These are phyloP conservation scores for Thymelicus sylvestris DNA, from an alignment of 2,888 invertebrate species.

Conservation along the genomic window DNA sequence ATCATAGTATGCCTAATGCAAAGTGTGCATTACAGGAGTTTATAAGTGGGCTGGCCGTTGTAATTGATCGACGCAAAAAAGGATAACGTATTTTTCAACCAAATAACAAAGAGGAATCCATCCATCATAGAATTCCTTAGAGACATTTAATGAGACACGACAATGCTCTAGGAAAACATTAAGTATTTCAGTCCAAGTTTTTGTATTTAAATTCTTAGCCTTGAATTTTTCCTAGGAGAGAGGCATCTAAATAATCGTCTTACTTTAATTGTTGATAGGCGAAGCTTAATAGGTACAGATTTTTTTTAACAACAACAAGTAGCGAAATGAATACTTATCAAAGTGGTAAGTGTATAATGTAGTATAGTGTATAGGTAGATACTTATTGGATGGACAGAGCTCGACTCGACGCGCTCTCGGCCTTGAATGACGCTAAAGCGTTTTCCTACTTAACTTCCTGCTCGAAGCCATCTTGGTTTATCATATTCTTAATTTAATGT, in stretches of 20 bases:
- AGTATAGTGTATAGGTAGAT: constrained; percentile 19
- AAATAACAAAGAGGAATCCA: constrained; percentile 38
- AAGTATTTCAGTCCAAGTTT: not conserved
- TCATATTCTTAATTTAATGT: too few species aligned
- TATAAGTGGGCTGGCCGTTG: constrained; percentile 68
- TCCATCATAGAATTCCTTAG: constrained; percentile 37
- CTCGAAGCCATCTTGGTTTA: constrained; percentile 73
- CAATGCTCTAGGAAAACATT: not conserved
- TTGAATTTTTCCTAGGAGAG: not conserved
- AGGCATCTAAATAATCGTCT: not conserved
- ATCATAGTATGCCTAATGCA: constrained; percentile 60
- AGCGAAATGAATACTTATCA: constrained; percentile 5
- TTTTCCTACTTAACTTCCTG: constrained; percentile 83
- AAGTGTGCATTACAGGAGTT: constrained; percentile 53
- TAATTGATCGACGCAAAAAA: constrained; percentile 69
- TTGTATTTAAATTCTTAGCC: not conserved
- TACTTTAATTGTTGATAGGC: not conserved
- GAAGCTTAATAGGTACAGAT: not conserved
- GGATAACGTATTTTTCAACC: constrained; percentile 34
- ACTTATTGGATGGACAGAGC: constrained; percentile 58
- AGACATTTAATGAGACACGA: not conserved
- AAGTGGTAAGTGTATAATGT: constrained; percentile 2
- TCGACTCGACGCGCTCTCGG: constrained; percentile 64
- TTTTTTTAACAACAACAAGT: not conserved
- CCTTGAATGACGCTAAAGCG: constrained; percentile 78